Base-by-base conservation (phyloP, 2,888 invertebrate genomes). In the Brachyptera putata region DNA sequence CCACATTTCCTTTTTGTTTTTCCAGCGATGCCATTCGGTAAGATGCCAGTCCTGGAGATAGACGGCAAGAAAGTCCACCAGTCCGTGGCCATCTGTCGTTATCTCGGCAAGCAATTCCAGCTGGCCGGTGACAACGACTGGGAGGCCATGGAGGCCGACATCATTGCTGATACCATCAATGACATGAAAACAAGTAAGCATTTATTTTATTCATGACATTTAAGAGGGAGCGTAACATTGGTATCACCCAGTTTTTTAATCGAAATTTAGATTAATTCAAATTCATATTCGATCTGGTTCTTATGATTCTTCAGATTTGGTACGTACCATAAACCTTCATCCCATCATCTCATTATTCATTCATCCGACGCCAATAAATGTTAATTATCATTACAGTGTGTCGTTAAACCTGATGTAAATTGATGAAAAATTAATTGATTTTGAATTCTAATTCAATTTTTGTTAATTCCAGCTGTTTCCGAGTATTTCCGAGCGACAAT, bases 61-160 rank as follows among this genome's bases (percentile, higher is more conserved):
- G 80, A 85, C 60, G 85, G 84, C 1, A 84, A 84, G 69, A 70
- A 75, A 63, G 74, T 81, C 62, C 76, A 80, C 22, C 86, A 86
- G 70, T 82, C 82, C 25, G 56, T 74, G 2, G 80, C 86, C 2
- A 83, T 86, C 62, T 69, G 75, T 34, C 80, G 86, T 26, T 86
- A 83, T 70, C 72, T 86, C 37, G 86, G 82, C 1, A 81, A 79
- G 69, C 78, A 83, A 69, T 80, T 77, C 64, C 80, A 79, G 3
- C 71, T 86, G 11, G 74, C 72, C 21, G 86, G 85, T 13, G 75
- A 74, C 21, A 72, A 77, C 56, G 76, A 79, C 16, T 82, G 81
- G 72, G 83, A 86, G 68, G 76, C 79, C 66, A 72, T 84, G 57
- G 78, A 82, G 70, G 84, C 86, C 64, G 86, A 86, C 70, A 76